These are phyloP conservation scores for Mesorhabditis sp. DNA, from an alignment of 2,888 invertebrate species.

Conservation along the genomic window DNA sequence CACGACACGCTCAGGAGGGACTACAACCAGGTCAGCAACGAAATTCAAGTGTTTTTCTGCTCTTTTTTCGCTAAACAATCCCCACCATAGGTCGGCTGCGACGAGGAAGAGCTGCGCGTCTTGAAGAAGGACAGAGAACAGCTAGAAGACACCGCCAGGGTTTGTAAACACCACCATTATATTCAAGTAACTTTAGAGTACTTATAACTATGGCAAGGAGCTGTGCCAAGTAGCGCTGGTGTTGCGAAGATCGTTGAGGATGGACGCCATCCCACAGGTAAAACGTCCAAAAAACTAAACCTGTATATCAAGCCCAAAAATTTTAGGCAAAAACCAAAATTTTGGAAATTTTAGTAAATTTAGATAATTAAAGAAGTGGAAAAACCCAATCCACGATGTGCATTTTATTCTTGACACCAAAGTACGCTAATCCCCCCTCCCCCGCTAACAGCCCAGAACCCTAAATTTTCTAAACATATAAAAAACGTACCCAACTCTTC, in stretches of 20 bases:
- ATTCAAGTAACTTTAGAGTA: constrained; percentile 66
- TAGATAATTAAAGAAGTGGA: no score
- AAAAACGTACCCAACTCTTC: neutral
- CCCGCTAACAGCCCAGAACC: no score
- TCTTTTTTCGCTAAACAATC: neutral
- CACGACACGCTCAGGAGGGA: constrained; percentile 68
- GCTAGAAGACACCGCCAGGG: constrained; percentile 76
- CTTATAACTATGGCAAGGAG: constrained; percentile 78
- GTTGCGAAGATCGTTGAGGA: constrained; percentile 72
- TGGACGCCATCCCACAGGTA: constrained; percentile 43
- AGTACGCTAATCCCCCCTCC: no score
- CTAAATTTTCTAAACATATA: no score
- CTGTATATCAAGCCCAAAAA: neutral
- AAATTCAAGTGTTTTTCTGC: no score
- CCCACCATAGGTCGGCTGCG: constrained; percentile 19
- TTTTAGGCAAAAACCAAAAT: no score
- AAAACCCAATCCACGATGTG: no score
- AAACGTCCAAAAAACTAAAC: no score
- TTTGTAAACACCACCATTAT: constrained; percentile 51
- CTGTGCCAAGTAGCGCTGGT: constrained; percentile 73
- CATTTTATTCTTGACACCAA: neutral
- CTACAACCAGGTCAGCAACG: constrained; percentile 59
- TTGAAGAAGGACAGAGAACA: constrained; percentile 74
- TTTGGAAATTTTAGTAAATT: no score
- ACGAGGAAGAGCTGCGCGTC: constrained; percentile 69